phyloP scores from a whole-genome alignment of 2,113 vertebrate genomes.

The Scopus umbretta region DNA sequence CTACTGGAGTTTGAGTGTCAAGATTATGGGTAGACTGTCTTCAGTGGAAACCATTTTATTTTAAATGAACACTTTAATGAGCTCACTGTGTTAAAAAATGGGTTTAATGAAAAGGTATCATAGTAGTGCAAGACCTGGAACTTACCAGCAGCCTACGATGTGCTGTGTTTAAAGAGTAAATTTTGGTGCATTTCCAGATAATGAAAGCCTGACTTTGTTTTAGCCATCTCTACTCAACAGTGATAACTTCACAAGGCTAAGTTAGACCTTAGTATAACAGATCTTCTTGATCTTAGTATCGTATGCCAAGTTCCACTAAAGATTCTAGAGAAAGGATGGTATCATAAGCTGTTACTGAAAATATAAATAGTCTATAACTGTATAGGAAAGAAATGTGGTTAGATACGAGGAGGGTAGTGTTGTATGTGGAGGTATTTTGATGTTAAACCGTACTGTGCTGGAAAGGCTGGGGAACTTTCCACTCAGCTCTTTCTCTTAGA shows the following conservation, averaged over 20 bases:
- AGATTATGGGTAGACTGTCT: background rate
- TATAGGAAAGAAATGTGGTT: constrained; percentile 16
- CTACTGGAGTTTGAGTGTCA: background rate
- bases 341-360: constrained; percentile 1
- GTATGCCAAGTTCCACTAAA: background rate
- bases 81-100: background rate
- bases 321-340: background rate
- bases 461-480: constrained; percentile 32
- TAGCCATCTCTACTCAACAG: background rate
- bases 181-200: background rate
- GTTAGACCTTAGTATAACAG: background rate
- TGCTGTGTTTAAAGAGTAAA: background rate
- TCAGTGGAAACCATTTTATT: background rate
- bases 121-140: background rate
- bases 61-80: background rate
- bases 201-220: background rate
- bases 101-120: background rate
- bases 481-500: background rate
- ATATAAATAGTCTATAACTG: background rate
- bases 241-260: background rate
- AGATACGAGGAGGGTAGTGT: background rate
- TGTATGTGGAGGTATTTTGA: background rate
- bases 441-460: constrained; percentile 2
- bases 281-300: background rate
- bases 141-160: background rate